Evolutionary conservation across 2,113 vertebrate species (phyloP).

Genomic region (Sakesphorus luctuosus): DNA sequence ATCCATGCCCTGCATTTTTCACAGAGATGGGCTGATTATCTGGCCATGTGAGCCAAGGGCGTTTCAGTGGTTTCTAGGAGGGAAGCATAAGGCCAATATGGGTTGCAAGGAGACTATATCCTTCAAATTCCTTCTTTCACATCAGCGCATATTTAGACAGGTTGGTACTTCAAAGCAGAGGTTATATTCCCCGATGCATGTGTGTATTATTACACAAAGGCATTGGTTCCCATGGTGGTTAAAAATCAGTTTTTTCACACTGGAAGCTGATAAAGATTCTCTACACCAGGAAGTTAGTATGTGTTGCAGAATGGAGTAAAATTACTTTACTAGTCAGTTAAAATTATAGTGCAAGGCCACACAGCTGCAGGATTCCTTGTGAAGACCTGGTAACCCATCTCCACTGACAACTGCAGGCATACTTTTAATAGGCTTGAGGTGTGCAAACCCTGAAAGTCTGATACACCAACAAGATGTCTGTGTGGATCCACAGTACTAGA

Average conservation of each 20-base stretch:
- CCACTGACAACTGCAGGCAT: accelerated
- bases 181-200: neutral
- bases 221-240: neutral
- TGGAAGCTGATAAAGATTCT: neutral
- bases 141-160: neutral
- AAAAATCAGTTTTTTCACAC: neutral
- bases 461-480: accelerated
- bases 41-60: neutral
- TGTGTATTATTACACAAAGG: neutral
- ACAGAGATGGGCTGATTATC: neutral
- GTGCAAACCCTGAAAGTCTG: neutral
- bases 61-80: neutral
- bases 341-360: neutral
- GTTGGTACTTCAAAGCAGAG: neutral
- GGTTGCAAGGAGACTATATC: neutral
- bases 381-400: neutral
- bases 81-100: neutral
- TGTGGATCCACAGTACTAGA: too few relatives aligned
- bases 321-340: neutral
- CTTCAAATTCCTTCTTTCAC: neutral
- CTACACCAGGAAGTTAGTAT: neutral
- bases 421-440: neutral
- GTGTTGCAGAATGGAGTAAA: neutral
- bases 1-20: neutral
- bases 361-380: neutral